A percentile compares a stretch with the other conserved stretches of the same genome.
These are phyloP conservation scores for Artemisiospiza belli DNA, from an alignment of 2,113 vertebrate genomes.

Conservation along the genomic window DNA sequence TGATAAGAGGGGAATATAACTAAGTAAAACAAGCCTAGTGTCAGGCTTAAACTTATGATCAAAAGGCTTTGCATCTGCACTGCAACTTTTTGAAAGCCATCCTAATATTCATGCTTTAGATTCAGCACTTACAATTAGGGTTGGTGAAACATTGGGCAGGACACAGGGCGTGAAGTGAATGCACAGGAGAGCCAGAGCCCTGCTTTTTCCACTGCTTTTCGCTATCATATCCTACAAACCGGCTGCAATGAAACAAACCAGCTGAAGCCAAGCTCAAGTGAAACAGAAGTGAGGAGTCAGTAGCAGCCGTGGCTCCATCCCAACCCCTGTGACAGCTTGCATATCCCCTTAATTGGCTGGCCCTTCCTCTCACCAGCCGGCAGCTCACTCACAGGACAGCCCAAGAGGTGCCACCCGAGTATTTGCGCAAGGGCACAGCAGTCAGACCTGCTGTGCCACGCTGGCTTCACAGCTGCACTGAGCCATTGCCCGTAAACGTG, in stretches of 20 bases:
- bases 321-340: neutral
- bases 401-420: accelerated
- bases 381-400: neutral
- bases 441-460: accelerated
- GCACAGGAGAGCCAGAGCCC: accelerated
- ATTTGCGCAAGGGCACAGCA: accelerated
- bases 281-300: neutral
- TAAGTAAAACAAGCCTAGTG: neutral
- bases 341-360: accelerated
- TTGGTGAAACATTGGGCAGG: neutral
- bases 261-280: neutral
- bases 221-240: neutral
- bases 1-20: neutral
- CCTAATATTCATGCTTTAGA: accelerated
- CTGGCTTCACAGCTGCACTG: neutral
- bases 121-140: neutral
- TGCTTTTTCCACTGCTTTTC: neutral
- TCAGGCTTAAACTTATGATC: neutral
- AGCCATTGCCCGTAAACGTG: neutral
- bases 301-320: accelerated
- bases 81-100: neutral
- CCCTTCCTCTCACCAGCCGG: neutral
- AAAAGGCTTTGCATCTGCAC: neutral
- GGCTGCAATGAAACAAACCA: neutral
- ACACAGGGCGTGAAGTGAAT: accelerated